These are phyloP conservation scores for Argentina silus DNA, from an alignment of 2,797 vertebrate species.

Conservation along the genomic window DNA sequence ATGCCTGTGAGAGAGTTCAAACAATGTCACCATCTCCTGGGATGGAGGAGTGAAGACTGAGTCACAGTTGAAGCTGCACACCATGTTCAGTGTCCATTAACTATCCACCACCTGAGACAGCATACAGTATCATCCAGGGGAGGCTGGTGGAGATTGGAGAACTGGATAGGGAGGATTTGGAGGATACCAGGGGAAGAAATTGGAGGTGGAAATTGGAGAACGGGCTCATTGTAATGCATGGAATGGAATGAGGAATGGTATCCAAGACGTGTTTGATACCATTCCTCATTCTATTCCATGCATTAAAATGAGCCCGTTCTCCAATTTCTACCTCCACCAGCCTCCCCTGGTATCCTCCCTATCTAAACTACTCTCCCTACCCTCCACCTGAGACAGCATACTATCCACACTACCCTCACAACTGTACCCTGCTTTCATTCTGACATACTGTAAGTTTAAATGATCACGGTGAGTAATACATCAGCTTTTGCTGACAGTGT, in stretches of 20 bases:
- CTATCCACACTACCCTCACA: neutral
- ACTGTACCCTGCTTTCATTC: neutral
- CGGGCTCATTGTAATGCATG: too few relatives aligned
- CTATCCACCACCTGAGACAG: constrained; percentile 53
- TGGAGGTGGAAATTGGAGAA: too few relatives aligned
- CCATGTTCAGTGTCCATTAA: constrained; percentile 43
- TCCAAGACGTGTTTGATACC: too few relatives aligned
- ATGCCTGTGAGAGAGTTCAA: constrained; percentile 63
- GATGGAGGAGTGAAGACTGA: constrained; percentile 49
- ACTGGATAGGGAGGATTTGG: too few relatives aligned
- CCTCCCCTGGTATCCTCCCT: neutral
- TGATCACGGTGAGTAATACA: neutral
- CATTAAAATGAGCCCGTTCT: too few relatives aligned
- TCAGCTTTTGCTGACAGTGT: neutral
- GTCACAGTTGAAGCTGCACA: constrained; percentile 64
- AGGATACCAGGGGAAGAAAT: too few relatives aligned
- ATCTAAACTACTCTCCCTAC: neutral
- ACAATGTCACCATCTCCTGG: constrained; percentile 72
- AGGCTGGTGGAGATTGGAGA: too few relatives aligned
- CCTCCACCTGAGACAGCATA: neutral
- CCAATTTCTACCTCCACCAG: too few relatives aligned
- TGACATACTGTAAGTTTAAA: neutral
- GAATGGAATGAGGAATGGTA: too few relatives aligned
- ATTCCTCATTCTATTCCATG: too few relatives aligned
- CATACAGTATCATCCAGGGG: neutral